Conservation (phyloP, 2,113 vertebrate genomes). For the Bufo bufo region DNA sequence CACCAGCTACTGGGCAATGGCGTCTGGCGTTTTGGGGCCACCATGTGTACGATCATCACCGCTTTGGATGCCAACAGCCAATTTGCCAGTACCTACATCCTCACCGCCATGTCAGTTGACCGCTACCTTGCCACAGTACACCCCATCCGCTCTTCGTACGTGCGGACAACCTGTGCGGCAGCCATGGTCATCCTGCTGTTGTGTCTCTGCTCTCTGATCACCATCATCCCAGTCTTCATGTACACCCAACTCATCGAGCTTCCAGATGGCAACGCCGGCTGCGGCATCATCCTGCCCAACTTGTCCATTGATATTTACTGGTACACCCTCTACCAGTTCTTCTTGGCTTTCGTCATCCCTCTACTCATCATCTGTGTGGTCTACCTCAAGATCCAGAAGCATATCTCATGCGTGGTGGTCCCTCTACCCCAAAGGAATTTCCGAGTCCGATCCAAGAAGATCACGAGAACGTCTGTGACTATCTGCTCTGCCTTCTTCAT, state of each 20-base stretch:
- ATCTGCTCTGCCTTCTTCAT: constrained; percentile 56
- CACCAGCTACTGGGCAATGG: constrained; percentile 56
- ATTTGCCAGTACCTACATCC: constrained; percentile 57
- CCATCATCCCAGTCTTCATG: constrained; percentile 54
- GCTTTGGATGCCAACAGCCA: constrained; percentile 56
- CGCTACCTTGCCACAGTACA: constrained; percentile 57
- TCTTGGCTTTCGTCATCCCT: constrained; percentile 56
- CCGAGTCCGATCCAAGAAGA: constrained; percentile 49
- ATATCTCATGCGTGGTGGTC: constrained; percentile 51
- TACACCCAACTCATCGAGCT: constrained; percentile 56
- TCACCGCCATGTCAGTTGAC: constrained; percentile 55
- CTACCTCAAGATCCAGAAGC: constrained; percentile 56
- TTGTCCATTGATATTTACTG: constrained; percentile 54
- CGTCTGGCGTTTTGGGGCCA: constrained; percentile 53
- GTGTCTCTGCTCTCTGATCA: constrained; percentile 51
- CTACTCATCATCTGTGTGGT: constrained; percentile 53
- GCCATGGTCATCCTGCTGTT: constrained; percentile 51
- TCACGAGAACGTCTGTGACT: constrained; percentile 50
- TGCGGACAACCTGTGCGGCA: constrained; percentile 52
- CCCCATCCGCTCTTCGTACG: constrained; percentile 50
- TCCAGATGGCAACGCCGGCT: constrained; percentile 55
- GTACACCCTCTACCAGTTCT: constrained; percentile 59
- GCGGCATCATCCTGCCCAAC: constrained; percentile 56
- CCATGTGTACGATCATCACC: constrained; percentile 54
- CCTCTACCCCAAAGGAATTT: constrained; percentile 53